phyloP scores from a whole-genome alignment of 2,113 vertebrate genomes.

The Morphnarchus princeps region DNA sequence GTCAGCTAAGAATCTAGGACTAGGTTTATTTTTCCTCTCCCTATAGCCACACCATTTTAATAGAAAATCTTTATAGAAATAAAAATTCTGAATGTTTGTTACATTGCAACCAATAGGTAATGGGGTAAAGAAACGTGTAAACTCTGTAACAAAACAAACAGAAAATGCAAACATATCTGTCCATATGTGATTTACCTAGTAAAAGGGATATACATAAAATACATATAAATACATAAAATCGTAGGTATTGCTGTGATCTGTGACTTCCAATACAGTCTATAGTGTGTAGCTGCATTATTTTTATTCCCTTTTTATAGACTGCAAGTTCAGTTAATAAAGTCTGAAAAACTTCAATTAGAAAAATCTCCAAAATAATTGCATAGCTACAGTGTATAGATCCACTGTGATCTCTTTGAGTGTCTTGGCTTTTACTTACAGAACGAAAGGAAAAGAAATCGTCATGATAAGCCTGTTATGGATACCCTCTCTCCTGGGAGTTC shows the following conservation, averaged over 20 bases:
- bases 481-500: background rate
- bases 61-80: background rate
- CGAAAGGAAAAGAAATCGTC: background rate
- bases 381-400: background rate
- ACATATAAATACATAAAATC: background rate
- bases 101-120: background rate
- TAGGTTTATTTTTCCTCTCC: background rate
- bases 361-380: background rate
- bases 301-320: background rate
- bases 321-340: background rate
- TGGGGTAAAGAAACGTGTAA: background rate
- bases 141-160: background rate
- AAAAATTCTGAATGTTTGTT: background rate
- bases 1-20: background rate
- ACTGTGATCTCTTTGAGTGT: background rate
- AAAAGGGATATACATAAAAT: background rate
- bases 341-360: background rate
- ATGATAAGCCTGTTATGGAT: background rate
- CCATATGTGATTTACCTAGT: background rate
- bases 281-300: background rate
- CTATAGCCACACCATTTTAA: background rate
- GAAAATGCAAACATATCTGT: background rate
- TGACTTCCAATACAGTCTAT: background rate
- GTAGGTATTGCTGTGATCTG: background rate
- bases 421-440: background rate